Evolutionary conservation across 2,797 vertebrate species (phyloP).

Genomic region (Parauchenoglanis punctatus): DNA sequence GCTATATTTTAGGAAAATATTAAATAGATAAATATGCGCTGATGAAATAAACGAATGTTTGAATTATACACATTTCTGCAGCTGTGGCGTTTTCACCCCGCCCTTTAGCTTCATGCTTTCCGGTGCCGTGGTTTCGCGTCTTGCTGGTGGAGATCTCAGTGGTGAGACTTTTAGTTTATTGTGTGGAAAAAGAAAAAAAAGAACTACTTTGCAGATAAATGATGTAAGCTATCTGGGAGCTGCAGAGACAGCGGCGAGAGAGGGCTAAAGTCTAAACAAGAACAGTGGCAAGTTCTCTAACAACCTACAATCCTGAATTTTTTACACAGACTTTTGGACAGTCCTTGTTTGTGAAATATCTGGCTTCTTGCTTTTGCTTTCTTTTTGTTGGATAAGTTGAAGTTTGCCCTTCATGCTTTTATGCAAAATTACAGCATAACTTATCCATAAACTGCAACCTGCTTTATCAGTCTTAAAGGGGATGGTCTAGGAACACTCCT

Average conservation of each 20-base stretch:
- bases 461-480: slow-evolving; percentile 1
- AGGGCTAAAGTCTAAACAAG: neutral
- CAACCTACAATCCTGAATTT: neutral
- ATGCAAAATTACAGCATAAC: neutral
- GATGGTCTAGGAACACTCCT: neutral
- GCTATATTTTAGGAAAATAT: neutral
- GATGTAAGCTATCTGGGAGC: slow-evolving; percentile 14
- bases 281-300: slow-evolving; percentile 10
- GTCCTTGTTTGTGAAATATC: neutral
- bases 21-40: neutral
- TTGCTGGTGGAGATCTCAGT: slow-evolving; percentile 11
- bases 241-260: neutral
- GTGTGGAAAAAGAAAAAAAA: neutral
- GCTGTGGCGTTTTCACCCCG: neutral
- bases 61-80: neutral
- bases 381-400: neutral
- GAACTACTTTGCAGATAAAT: slow-evolving; percentile 37
- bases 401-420: neutral
- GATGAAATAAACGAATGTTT: slow-evolving; percentile 14
- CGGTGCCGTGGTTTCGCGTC: neutral
- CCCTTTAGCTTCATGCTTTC: slow-evolving; percentile 11
- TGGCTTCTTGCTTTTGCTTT: neutral
- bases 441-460: neutral
- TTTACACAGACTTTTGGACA: neutral
- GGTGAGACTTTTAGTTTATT: slow-evolving; percentile 17